Conservation (phyloP, 2,888 invertebrate species). For the Epinotia ramella region DNA sequence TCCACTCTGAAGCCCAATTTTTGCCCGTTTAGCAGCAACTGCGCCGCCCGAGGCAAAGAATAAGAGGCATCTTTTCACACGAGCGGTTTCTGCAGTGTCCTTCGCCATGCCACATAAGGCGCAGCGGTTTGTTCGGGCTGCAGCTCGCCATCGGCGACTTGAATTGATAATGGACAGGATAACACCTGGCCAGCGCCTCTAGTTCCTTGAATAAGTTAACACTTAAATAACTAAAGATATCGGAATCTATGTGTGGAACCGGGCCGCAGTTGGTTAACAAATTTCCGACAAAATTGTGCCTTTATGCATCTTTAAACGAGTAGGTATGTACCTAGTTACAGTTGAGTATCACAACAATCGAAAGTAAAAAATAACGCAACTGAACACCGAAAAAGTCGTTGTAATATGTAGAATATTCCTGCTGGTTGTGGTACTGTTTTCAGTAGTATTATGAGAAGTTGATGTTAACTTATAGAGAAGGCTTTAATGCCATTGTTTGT, state of each 20-base stretch:
- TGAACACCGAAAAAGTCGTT: no score
- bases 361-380: no score
- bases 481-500: no score
- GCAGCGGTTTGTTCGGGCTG: slow-evolving; percentile 32
- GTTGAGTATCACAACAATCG: no score
- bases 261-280: background rate
- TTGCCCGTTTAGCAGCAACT: slow-evolving; percentile 55
- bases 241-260: slow-evolving; percentile 15
- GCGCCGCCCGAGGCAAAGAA: slow-evolving; percentile 54
- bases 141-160: slow-evolving; percentile 51
- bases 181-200: slow-evolving; percentile 71
- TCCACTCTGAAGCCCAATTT: slow-evolving; percentile 59
- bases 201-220: slow-evolving; percentile 26
- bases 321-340: no score
- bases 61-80: slow-evolving; percentile 60
- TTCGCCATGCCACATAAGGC: slow-evolving; percentile 39
- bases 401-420: no score
- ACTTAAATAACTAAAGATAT: slow-evolving; percentile 24
- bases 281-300: background rate
- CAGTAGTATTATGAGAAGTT: no score
- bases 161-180: slow-evolving; percentile 76
- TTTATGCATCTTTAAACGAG: no score
- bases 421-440: no score
- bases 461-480: no score
- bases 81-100: slow-evolving; percentile 19